Base-by-base conservation (phyloP, 1,140 invertebrate genomes). In the Eubasilissa regina region DNA sequence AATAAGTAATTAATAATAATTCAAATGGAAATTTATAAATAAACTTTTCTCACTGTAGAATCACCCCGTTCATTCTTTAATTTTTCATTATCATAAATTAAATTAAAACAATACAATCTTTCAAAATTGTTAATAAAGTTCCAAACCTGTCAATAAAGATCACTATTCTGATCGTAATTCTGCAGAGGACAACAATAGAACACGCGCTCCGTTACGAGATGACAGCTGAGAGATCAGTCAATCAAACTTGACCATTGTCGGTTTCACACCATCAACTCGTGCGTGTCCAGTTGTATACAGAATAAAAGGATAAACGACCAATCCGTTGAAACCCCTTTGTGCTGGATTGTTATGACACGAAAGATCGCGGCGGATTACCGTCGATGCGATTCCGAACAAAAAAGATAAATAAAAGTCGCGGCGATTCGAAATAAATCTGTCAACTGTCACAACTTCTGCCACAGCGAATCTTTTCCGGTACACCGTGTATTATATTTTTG, bases 61-160 rank as follows among this genome's bases (percentile, higher is more conserved):
- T 35, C 25, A 6, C 25, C 25, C 6, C 25, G 6, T 35, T 35
- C 25, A 35, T 35, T 6, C 25, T 35, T 35, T 35, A 35, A 35
- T 35, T 35, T n/a, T n/a, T n/a, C n/a, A n/a, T n/a, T n/a, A n/a
- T n/a, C 25, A 35, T 35, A 35, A 35, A 35, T 35, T 35, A 35
- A 35, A 35, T 35, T 3, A 35, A 35, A 35, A 35, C 25, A 35
- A n/a, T n/a, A n/a, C n/a, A n/a, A n/a, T n/a, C n/a, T n/a, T n/a
- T n/a, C n/a, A n/a, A n/a, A 35, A 35, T 1, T 35, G 25, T 35
- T 6, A 35, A 3, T 35, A 35, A 35, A 35, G 25, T 35, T 35
- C 8, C 43, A 47, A 45, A 68, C 64, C 64, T 68, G 64, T 68
- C 64, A 68, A 68, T 68, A 68, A 68, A 68, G 64, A 45, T 68